Percentiles rank a stretch among this genome's conserved stretches.
These are phyloP conservation scores for Caenorhabditis zanzibari DNA, from an alignment of 2,888 invertebrate genomes.

Conservation along the genomic window DNA sequence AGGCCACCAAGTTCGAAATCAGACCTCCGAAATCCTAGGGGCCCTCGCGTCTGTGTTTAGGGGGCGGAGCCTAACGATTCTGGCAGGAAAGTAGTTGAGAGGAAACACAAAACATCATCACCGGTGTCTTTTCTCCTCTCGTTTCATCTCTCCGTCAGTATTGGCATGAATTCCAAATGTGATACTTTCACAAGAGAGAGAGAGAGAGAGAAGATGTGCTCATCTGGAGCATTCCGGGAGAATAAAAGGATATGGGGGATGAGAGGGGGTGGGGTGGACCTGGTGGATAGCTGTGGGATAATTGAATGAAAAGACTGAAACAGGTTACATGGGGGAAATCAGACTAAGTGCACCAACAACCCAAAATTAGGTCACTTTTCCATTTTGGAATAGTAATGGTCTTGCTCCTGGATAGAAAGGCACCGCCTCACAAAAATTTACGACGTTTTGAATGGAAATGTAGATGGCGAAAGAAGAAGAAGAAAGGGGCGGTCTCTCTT, in stretches of 20 bases:
- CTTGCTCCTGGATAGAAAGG: not conserved
- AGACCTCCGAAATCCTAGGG: too few species aligned
- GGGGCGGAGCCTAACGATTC: constrained; percentile 44
- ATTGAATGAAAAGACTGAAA: constrained; percentile 30
- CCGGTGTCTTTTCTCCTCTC: constrained; percentile 41
- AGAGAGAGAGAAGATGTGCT: constrained; percentile 25
- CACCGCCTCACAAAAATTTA: constrained; percentile 53
- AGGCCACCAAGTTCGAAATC: too few species aligned
- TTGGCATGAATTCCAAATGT: constrained; percentile 69
- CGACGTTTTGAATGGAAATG: constrained; percentile 63
- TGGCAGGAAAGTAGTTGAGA: constrained; percentile 11
- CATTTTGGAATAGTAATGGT: not conserved
- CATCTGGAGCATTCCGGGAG: constrained; percentile 19
- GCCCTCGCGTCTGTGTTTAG: too few species aligned
- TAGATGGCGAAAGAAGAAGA: not conserved
- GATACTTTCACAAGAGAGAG: too few species aligned
- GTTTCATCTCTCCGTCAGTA: constrained; percentile 41
- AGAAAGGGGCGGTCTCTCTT: constrained; percentile 1
- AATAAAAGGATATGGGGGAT: constrained; percentile 9
- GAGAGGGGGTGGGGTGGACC: not conserved
- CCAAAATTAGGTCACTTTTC: not conserved
- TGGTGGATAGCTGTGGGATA: constrained; percentile 37
- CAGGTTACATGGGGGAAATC: not conserved
- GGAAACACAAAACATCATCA: constrained; percentile 65
- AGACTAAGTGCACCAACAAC: not conserved